Base-by-base conservation (phyloP, 2,888 invertebrate species). In the Galeopsomyia nigrocyanea region DNA sequence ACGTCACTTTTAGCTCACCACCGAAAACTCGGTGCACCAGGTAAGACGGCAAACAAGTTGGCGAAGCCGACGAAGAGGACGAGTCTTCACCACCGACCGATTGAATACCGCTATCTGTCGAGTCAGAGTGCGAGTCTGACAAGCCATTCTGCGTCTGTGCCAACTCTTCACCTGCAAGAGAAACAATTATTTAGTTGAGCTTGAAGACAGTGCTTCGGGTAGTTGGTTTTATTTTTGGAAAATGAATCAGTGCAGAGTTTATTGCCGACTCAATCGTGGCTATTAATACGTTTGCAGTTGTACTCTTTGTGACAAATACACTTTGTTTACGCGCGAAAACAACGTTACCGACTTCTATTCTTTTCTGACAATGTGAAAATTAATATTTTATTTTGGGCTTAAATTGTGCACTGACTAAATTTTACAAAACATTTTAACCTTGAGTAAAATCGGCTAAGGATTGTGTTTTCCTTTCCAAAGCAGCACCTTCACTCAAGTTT, bases 11-110 rank as follows among this genome's bases (percentile, higher is more conserved):
- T 39, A 93, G 87, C 69, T 92, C 91, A 0, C 96, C 96, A 0
- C 94, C 93, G 80, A 95, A 94, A 68, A 92, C 91, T 74, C 90
- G 90, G 80, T 94, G 93, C 0, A 94, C 89, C 17, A 90, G 83
- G 10, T 89, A 89, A 14, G 80, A 78, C 60, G 84, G 57, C 22
- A 69, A 70, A 16, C 58, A 22, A 9, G 62, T 55, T 16, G 63
- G 50, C 14, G 71, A 64, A 46, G 65, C 62, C 6, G 80, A 78
- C 56, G 82, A 78, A 16, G 83, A 71, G 3, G 68, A 77, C 6
- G 70, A 63, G 49, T 83, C 83, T 51, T 83, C 82, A n/a, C 85
- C 84, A 16, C 85, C 84, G 3, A 87, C 84, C 0, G 87, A 87
- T 57, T 87, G 87, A 60, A 87, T 87, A 13, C 87, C 87, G 62